Evolutionary conservation across 2,888 invertebrate genomes (phyloP), one percentile per base, ranked within the genome.

Genomic region (Hypselothyrea guttata): DNA sequence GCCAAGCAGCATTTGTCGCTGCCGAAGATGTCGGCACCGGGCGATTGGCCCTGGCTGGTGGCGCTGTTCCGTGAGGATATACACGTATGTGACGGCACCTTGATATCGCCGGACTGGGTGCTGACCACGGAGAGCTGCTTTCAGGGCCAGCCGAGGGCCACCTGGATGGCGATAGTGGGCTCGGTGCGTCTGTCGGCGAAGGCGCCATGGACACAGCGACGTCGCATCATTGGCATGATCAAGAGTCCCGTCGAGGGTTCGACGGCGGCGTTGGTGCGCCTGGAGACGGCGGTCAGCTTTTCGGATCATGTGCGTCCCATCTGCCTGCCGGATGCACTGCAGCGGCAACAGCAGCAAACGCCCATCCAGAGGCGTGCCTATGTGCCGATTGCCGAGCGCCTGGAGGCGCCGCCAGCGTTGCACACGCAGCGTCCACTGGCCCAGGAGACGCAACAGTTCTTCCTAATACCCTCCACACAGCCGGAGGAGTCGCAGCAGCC

Each of bases 11-110:
- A 89, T 59, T 49, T 88, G 12, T 84, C 88, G 7, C 90, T 96
- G 60, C 92, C 93, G 31, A 95, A 95, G 82, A 94, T 95, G 90
- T 93, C 96, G 0, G 92, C 92, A 2, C 94, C 95, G 0, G 96
- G 96, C 1, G 96, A 96, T 88, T 96, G 97, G 97, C 97, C 97
- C n/a, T 97, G 97, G 97, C 94, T 96, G 87, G 95, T 94, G 12
- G 94, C 95, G 1, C 91, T 97, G 1, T 93, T 95, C 83, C 94
- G 96, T 77, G 94, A 96, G 84, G 94, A 96, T 71, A 93, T 94
- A 34, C 97, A 97, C 87, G 95, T 96, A 4, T 97, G 97, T 87
- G 97, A 97, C 88, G 97, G 95, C 1, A 95, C 96, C 1, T 91
- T 97, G 33, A 87, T 90, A 15, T 94, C 95, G 27, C 91, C 93